Evolutionary conservation across 1,140 invertebrate genomes (phyloP).

Genomic region (Drosophila funebris): DNA sequence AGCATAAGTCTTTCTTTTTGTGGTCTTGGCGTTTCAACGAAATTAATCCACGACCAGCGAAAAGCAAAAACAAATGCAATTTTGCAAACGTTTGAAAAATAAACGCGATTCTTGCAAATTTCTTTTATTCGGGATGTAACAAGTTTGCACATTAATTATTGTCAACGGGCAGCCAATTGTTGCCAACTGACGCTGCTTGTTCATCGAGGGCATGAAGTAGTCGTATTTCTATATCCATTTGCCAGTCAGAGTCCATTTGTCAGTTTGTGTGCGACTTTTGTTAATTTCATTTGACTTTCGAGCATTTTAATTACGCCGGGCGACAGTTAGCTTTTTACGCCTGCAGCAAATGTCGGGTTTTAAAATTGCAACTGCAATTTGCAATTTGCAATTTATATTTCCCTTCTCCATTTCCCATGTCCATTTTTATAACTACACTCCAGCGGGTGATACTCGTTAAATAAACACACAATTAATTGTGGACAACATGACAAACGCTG

Average conservation of each 20-base stretch:
- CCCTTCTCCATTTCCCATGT: neutral
- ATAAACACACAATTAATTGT: constrained; percentile 72
- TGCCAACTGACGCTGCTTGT: neutral
- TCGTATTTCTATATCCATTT: neutral
- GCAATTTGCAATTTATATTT: constrained; percentile 19
- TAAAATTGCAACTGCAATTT: constrained; percentile 44
- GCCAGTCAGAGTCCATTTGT: neutral
- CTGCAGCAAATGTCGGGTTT: constrained; percentile 11
- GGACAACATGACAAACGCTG: constrained; percentile 42
- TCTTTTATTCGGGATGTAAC: neutral
- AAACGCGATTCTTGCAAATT: neutral
- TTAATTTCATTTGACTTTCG: constrained; percentile 58
- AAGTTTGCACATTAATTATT: constrained; percentile 59
- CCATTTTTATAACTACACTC: neutral
- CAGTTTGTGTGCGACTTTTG: constrained; percentile 36
- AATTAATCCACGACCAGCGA: neutral
- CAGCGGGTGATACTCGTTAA: constrained; percentile 22
- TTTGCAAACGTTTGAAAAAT: constrained; percentile 7
- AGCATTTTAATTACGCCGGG: constrained; percentile 48
- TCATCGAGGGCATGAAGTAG: neutral
- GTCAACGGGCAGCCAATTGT: constrained; percentile 34
- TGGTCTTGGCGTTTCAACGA: neutral
- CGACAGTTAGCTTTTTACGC: constrained; percentile 34
- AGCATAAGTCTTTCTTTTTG: neutral
- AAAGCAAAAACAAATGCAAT: constrained; percentile 24